Evolutionary conservation across 2,888 invertebrate genomes (phyloP), one percentile per base, ranked within the genome.

Genomic region (Mimas tiliae): DNA sequence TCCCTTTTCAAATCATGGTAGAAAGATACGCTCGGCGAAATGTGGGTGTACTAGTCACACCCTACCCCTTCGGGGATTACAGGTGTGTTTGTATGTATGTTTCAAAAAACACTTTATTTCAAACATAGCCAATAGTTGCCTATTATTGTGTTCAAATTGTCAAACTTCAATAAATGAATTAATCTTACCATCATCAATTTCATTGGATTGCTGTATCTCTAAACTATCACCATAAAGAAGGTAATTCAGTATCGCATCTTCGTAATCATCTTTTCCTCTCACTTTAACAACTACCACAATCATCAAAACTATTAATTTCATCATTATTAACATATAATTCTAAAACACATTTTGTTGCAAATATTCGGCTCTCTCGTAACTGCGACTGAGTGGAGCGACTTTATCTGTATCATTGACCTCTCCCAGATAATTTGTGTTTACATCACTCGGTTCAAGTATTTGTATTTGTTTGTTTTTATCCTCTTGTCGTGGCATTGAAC

Each of bases 171-270:
- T 9, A 38, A 38, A 9, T 38, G 9, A 9, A 9, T 38, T 3
- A 38, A 51, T 66, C 55, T 69, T 68, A 82, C 82, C 81, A 63
- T 72, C 74, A 3, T 66, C 63, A 62, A 69, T 66, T 67, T 78
- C 78, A 42, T 62, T 47, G 0, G 73, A 69, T 12, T 71, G 50
- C 0, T 63, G 67, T 14, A 74, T 45, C 1, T 82, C 75, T 7
- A 63, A 65, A 48, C 72, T 73, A 8, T 68, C 77, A 8, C 83
- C 85, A 55, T 85, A 84, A 45, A 86, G 65, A 27, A 86, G 66
- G 73, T 83, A 78, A 69, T 83, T 74, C 0, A 86, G 73, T 1
- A 85, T 72, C 1, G 80, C 70, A 67, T 86, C 85, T 34, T 79
- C 69, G 67, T 85, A 77, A 8, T 84, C 75, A 0, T 76, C 77